phyloP scores from a whole-genome alignment of 2,113 vertebrate genomes.

The Henicopernis longicauda region DNA sequence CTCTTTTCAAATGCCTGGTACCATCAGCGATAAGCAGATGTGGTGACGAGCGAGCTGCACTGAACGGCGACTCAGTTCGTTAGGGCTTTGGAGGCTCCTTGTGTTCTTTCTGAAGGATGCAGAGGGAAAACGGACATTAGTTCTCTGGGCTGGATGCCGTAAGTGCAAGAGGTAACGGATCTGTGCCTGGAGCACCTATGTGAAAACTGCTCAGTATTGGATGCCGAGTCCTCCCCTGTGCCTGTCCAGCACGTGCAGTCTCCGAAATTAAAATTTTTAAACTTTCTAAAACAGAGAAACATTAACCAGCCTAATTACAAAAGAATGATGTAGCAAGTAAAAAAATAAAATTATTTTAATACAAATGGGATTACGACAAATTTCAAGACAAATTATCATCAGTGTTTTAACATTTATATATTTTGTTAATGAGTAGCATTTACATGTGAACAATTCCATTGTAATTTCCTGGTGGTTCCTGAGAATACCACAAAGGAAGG shows the following conservation, averaged over 20 bases:
- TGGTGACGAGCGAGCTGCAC: not conserved
- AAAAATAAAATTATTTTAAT: conserved; percentile 26
- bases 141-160: not conserved
- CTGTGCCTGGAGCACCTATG: fast-evolving
- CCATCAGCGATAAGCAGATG: not conserved
- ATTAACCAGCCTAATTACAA: not conserved
- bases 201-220: not conserved
- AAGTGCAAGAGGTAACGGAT: not conserved
- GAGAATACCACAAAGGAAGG: not conserved
- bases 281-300: not conserved
- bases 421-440: not conserved
- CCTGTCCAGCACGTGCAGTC: not conserved
- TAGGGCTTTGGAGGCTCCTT: not conserved
- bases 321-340: not conserved
- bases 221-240: fast-evolving
- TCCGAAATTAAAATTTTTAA: not conserved
- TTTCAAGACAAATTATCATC: not conserved
- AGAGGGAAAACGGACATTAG: not conserved
- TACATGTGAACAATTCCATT: not conserved
- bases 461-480: not conserved
- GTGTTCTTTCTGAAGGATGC: not conserved
- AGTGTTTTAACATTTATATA: not conserved
- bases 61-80: not conserved
- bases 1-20: not conserved
- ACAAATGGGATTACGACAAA: not conserved